Conservation (phyloP, 2,888 invertebrate species). For the Sarcophaga rosellei region DNA sequence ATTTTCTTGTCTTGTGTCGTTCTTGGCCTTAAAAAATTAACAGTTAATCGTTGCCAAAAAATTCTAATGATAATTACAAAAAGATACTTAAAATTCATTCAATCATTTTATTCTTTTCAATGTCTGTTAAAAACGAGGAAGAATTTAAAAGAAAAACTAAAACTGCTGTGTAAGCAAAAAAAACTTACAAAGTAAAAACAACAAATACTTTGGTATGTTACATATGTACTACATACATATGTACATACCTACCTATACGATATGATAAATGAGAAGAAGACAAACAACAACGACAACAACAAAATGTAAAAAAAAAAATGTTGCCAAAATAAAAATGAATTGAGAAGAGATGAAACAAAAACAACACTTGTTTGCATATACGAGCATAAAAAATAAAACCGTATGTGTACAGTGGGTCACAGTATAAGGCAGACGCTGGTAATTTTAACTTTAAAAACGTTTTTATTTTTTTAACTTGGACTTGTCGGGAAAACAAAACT, state of each 20-base stretch:
- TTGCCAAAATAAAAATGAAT: background rate
- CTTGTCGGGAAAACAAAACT: too few species aligned
- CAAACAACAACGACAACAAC: background rate
- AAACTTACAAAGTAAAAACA: background rate
- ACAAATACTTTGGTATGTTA: background rate
- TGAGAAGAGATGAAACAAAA: background rate
- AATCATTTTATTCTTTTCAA: background rate
- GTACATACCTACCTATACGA: background rate
- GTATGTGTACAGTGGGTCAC: too few species aligned
- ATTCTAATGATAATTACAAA: background rate
- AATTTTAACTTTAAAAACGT: too few species aligned
- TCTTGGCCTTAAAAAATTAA: too few species aligned
- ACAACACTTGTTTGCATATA: background rate
- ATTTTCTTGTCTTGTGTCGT: too few species aligned
- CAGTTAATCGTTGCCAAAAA: background rate
- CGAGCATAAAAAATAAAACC: too few species aligned
- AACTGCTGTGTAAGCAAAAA: background rate
- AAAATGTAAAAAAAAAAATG: background rate
- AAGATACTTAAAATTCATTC: background rate
- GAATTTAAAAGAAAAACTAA: background rate
- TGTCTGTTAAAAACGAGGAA: constrained; percentile 4
- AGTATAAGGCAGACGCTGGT: too few species aligned
- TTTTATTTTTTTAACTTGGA: too few species aligned
- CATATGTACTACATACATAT: background rate
- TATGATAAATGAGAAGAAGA: background rate